Evolutionary conservation across 1,140 invertebrate genomes (phyloP).

Genomic region (Cyclina sinensis): DNA sequence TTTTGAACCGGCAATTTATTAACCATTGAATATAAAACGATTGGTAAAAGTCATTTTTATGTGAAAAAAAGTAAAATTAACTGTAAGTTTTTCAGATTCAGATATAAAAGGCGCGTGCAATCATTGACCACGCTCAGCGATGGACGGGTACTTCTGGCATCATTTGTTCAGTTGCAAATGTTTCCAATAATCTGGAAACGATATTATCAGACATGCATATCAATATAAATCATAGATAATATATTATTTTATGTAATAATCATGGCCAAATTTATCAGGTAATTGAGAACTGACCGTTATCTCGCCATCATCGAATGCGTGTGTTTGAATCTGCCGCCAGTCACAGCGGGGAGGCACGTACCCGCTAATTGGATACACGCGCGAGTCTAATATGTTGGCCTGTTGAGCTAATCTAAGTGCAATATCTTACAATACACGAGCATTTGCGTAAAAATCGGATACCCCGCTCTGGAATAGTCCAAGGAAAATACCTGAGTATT

Average conservation of each 20-base stretch:
- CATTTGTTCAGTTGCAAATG: not conserved
- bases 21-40: no score
- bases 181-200: not conserved
- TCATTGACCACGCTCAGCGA: no score
- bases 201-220: not conserved
- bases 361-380: slow-evolving; percentile 30
- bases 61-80: no score
- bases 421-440: slow-evolving; percentile 14
- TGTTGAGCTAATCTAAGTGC: slow-evolving; percentile 41
- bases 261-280: not conserved
- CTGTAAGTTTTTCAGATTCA: no score
- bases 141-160: no score
- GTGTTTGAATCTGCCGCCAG: slow-evolving; percentile 30
- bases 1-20: no score
- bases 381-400: slow-evolving; percentile 30
- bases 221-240: not conserved
- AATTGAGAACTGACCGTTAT: not conserved
- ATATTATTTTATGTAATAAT: slow-evolving; percentile 36
- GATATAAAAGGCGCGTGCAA: no score
- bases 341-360: not conserved
- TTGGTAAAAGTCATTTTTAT: no score
- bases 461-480: slow-evolving; percentile 7
- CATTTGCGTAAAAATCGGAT: slow-evolving; percentile 42
- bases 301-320: not conserved
- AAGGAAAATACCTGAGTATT: slow-evolving; percentile 49